Base-by-base conservation (phyloP, 2,888 invertebrate genomes). In the Meteorus colon region DNA sequence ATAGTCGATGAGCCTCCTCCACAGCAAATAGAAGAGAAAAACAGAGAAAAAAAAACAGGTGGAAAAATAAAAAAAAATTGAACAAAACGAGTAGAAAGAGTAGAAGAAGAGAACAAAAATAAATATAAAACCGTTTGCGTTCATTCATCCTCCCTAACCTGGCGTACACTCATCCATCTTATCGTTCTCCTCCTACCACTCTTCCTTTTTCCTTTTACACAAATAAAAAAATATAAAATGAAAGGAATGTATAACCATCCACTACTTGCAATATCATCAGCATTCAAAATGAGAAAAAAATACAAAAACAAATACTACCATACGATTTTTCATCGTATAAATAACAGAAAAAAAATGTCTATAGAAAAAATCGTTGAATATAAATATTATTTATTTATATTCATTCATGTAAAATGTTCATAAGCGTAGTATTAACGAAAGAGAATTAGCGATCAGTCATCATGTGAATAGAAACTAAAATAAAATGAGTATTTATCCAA, bases 1-100 rank as follows among this genome's bases (percentile, higher is more conserved):
- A 63, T 60, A 75, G 67, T 74, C 45, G 74, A 69, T 73, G 59
- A 72, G 67, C 37, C 72, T 73, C 69, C 62, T 63, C 41, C 37
- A 29, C 37, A 19, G 73, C 62, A 75, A 59, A 66, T 51, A 45
- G 45, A 48, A 60, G 1, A 29, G 65, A 37, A 24, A 24, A 62
- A 10, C 27, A 55, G 60, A 37, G n/a, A n/a, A 48, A 48, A 48
- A 48, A 48, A 16, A 6, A 48, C 4, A 4, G 6, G n/a, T 4
- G 16, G 14, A 16, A 48, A 48, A 48, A 55, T 2, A 19, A 19
- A 55, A 24, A 59, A 16, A 59, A 41, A 41, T 12, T 0, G 12
- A 41, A 48, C 27, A 27, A 71, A 74, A 73, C 14, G 48, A n/a
- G 16, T 12, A 10, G 12, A 41, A 41, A 41, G 34, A 34, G 8